Percentiles rank a stretch among this genome's conserved stretches.
These are phyloP conservation scores for Eristalis intricaria DNA, from an alignment of 2,888 invertebrate genomes.

Conservation along the genomic window DNA sequence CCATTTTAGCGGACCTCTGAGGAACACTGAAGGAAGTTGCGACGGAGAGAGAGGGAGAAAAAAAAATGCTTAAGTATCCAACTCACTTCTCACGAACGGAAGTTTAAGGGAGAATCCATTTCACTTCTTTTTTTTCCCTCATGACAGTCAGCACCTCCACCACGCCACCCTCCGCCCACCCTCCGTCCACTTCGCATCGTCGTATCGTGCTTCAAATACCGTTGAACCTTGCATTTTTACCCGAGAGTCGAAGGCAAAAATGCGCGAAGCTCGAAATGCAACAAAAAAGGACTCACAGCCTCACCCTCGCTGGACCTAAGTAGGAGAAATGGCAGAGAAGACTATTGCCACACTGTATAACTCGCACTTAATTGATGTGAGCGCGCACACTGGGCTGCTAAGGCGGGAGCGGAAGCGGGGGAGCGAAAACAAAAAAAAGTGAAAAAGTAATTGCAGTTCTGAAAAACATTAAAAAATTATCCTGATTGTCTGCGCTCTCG, in stretches of 20 bases:
- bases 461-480: slow-evolving; percentile 67
- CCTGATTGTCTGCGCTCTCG: slow-evolving; percentile 48
- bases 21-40: neutral
- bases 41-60: neutral
- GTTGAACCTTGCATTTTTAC: slow-evolving; percentile 46
- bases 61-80: slow-evolving; percentile 2
- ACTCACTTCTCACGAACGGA: slow-evolving; percentile 56
- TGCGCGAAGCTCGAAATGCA: slow-evolving; percentile 22
- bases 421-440: slow-evolving; percentile 27
- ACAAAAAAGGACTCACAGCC: neutral
- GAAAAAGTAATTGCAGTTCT: slow-evolving; percentile 59
- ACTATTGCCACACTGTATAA: slow-evolving; percentile 15
- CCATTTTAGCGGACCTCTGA: slow-evolving; percentile 50
- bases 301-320: slow-evolving; percentile 1
- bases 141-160: neutral
- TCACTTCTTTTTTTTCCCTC: neutral
- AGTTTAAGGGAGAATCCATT: slow-evolving; percentile 50
- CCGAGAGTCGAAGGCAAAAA: slow-evolving; percentile 12
- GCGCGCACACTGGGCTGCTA: slow-evolving; percentile 19
- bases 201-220: slow-evolving; percentile 57
- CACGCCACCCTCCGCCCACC: neutral
- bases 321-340: neutral
- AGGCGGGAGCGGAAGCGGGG: neutral
- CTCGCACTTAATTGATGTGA: slow-evolving; percentile 54
- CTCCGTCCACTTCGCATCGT: neutral